phyloP scores from a whole-genome alignment of 2,888 invertebrate genomes.

The Pollenia griseotomentosa region DNA sequence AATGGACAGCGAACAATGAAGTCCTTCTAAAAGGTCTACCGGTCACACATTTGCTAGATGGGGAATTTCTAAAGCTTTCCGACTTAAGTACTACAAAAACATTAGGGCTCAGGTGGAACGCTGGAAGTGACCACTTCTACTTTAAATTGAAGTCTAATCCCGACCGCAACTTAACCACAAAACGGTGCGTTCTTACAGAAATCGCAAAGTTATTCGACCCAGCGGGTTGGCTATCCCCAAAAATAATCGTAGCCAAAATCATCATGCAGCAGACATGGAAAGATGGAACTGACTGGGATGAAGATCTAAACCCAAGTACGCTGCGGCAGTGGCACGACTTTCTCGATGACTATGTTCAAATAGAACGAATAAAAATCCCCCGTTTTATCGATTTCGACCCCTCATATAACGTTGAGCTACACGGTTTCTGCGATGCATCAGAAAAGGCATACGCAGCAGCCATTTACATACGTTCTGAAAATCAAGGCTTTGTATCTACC shows the following conservation, averaged over 20 bases:
- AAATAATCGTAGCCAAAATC: not conserved
- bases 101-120: slow-evolving; percentile 12
- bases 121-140: not conserved
- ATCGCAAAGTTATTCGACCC: not conserved
- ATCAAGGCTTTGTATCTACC: too few species aligned
- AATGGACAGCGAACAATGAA: not conserved
- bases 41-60: not conserved
- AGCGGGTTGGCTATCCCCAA: not conserved
- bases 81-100: slow-evolving; percentile 1
- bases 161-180: not conserved
- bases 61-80: not conserved
- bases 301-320: not conserved
- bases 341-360: not conserved
- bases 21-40: not conserved
- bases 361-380: not conserved
- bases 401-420: not conserved
- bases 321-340: not conserved
- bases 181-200: not conserved
- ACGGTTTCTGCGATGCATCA: not conserved
- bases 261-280: not conserved
- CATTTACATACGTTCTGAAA: too few species aligned
- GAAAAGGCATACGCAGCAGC: not conserved
- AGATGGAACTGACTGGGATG: not conserved
- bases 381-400: not conserved
- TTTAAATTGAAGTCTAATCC: not conserved